Evolutionary conservation across 2,797 vertebrate genomes (phyloP).

Genomic region (Melopsittacus undulatus): DNA sequence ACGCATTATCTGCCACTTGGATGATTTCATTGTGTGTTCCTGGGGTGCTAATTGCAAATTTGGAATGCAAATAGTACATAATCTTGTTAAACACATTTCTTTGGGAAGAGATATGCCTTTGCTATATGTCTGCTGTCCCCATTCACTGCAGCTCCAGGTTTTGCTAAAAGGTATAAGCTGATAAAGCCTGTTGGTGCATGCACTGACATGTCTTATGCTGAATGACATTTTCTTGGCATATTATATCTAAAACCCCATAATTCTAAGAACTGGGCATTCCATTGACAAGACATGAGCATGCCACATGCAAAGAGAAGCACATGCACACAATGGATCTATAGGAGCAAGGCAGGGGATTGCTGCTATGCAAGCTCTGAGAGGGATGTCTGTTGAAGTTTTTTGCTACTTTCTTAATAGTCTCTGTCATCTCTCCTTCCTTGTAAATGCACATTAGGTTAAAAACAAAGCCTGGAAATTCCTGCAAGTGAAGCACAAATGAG

Average conservation of each 20-base stretch:
- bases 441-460: not conserved
- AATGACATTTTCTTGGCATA: slow-evolving; percentile 37
- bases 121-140: not conserved
- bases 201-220: slow-evolving; percentile 33
- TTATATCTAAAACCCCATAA: slow-evolving; percentile 1
- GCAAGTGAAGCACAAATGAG: not conserved
- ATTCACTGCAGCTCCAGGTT: slow-evolving; percentile 19
- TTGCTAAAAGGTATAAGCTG: slow-evolving; percentile 23
- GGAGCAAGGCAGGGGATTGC: not conserved
- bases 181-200: slow-evolving; percentile 28
- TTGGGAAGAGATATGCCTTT: slow-evolving; percentile 1
- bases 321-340: not conserved
- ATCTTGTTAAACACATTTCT: slow-evolving; percentile 58
- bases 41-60: slow-evolving; percentile 52
- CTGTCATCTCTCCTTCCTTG: not conserved
- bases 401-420: slow-evolving; percentile 30
- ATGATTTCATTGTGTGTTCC: slow-evolving; percentile 41
- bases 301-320: not conserved
- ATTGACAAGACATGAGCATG: slow-evolving; percentile 21
- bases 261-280: slow-evolving; percentile 28
- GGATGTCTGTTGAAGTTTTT: slow-evolving; percentile 30
- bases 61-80: slow-evolving; percentile 40
- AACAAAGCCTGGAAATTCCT: slow-evolving; percentile 8
- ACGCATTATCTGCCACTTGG: slow-evolving; percentile 35
- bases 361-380: slow-evolving; percentile 31